These are phyloP conservation scores for Dryadula phaetusa DNA, from an alignment of 2,888 invertebrate genomes.

Conservation along the genomic window DNA sequence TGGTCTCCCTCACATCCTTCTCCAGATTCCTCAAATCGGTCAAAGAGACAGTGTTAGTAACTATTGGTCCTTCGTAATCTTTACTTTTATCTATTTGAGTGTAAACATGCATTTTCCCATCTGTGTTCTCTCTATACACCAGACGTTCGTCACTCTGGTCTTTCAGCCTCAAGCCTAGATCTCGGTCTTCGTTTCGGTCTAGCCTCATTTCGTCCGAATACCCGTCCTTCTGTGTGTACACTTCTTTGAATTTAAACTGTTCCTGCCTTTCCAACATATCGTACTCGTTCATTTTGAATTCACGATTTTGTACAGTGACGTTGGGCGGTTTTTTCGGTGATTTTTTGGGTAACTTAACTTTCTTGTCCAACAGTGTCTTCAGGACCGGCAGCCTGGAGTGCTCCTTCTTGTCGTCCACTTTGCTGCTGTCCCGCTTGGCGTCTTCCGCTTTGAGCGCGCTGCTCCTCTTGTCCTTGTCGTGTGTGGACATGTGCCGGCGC, in stretches of 20 bases:
- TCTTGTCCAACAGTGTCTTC: constrained; percentile 51
- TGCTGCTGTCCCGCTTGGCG: constrained; percentile 44
- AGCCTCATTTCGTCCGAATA: constrained; percentile 49
- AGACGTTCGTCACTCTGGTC: constrained; percentile 51
- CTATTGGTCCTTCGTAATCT: constrained; percentile 53
- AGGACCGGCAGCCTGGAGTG: constrained; percentile 42
- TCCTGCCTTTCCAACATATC: constrained; percentile 59
- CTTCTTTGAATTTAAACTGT: constrained; percentile 62
- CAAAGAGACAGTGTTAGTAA: constrained; percentile 52
- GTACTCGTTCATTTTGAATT: constrained; percentile 56
- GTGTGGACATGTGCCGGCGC: constrained; percentile 91
- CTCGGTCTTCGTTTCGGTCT: constrained; percentile 53
- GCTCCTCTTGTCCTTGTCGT: constrained; percentile 66
- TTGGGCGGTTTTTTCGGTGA: constrained; percentile 61
- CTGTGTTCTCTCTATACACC: constrained; percentile 59
- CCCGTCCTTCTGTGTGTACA: constrained; percentile 49
- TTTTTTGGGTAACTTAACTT: constrained; percentile 53
- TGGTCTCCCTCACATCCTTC: constrained; percentile 56
- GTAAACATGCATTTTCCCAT: constrained; percentile 71
- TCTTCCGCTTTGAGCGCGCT: constrained; percentile 36
- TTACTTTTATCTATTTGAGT: constrained; percentile 67
- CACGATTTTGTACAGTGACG: constrained; percentile 60
- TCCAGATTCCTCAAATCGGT: constrained; percentile 64
- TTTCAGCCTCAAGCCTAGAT: constrained; percentile 59
- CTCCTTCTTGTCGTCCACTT: constrained; percentile 39